phyloP scores from a whole-genome alignment of 2,113 vertebrate species.

The Rhynchopsitta pachyrhyncha region DNA sequence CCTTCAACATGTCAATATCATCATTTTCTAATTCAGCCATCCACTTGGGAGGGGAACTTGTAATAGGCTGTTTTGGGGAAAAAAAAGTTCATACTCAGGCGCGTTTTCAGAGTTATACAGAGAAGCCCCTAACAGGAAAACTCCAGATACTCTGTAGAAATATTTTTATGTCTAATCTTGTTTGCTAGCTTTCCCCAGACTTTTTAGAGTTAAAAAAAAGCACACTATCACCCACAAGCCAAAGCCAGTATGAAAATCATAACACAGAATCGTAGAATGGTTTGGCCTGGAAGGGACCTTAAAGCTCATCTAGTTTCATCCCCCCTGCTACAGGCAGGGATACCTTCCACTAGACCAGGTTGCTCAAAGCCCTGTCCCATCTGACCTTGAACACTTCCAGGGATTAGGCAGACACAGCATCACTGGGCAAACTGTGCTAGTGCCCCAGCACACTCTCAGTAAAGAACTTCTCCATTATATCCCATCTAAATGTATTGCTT shows the following conservation, averaged over 20 bases:
- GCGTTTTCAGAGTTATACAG: neutral
- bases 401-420: neutral
- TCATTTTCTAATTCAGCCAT: conserved; percentile 98
- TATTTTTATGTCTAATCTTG: neutral
- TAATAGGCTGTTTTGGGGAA: conserved; percentile 82
- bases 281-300: neutral
- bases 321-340: neutral
- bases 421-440: neutral
- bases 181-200: neutral
- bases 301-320: neutral
- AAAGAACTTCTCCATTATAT: neutral
- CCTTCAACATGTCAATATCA: conserved; percentile 98
- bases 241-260: neutral
- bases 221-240: neutral
- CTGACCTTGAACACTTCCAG: neutral
- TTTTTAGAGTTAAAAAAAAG: neutral
- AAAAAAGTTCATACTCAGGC: neutral
- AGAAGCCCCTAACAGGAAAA: fast-evolving
- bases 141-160: neutral
- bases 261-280: neutral
- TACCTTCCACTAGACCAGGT: neutral
- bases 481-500: neutral
- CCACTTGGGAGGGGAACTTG: conserved; percentile 95
- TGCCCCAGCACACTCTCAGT: neutral
- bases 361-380: neutral